Evolutionary conservation across 2,888 invertebrate species (phyloP).

Genomic region (Tridacna gigas): DNA sequence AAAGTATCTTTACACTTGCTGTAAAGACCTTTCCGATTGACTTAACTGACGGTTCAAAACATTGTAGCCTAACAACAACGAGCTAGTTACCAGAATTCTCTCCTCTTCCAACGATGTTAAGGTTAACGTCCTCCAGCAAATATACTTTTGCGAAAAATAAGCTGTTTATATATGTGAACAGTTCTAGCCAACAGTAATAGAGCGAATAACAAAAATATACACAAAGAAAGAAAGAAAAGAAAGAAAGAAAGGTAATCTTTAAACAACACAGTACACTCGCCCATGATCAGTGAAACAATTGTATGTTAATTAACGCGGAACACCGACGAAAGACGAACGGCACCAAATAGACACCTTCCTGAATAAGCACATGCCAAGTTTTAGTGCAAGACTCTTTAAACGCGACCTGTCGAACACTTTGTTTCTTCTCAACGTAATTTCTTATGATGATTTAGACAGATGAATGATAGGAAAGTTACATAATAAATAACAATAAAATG

Average conservation of each 20-base stretch:
- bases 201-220: no score
- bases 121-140: no score
- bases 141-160: no score
- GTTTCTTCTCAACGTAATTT: not conserved
- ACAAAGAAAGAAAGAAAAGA: no score
- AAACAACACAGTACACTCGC: not conserved
- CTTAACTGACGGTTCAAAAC: no score
- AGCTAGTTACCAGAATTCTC: not conserved
- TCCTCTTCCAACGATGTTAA: no score
- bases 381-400: not conserved
- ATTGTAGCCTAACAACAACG: not conserved
- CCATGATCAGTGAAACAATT: not conserved
- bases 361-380: constrained; percentile 1
- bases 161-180: no score
- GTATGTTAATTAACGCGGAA: not conserved
- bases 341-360: not conserved
- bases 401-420: not conserved
- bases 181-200: no score
- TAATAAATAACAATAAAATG: not conserved
- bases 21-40: no score
- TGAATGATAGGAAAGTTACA: not conserved
- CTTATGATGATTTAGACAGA: not conserved
- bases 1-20: no score
- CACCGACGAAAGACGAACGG: not conserved
- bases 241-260: no score